Evolutionary conservation across 2,797 vertebrate species (phyloP), one percentile per base, ranked within the genome.

Genomic region (Anguilla anguilla): DNA sequence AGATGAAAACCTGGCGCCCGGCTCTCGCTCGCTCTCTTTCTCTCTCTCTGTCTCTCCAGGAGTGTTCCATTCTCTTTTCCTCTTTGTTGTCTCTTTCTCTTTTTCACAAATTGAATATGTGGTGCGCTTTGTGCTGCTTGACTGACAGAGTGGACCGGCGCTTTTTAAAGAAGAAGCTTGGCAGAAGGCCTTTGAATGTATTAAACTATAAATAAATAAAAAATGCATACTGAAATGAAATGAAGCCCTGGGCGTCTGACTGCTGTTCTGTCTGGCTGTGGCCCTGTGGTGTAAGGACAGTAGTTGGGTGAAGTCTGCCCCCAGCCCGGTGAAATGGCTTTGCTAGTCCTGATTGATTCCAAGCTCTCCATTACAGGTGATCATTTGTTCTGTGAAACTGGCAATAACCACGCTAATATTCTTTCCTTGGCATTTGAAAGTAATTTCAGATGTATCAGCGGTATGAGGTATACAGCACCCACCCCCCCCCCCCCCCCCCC

Each of bases 361-460:
- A 25, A 11, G n/a, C 15, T 84, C 19, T 35, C 83, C 43, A 84
- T 84, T 84, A 57, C 19, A 84, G 83, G 53, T 59, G n/a, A 31
- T 61, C 83, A 57, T 84, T 31, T 84, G 83, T 59, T 25, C 53
- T 84, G 13, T 59, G 83, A 61, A 59, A 84, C 51, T 59, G 22
- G 83, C 57, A 35, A 84, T 84, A 84, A 59, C 83, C n/a, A 6
- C 17, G 1, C 53, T 28, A 82, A 25, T 51, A 82, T 22, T 82
- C 25, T 82, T 74, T 87, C 39, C 82, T 74, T 74, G 49, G 51
- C 72, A 82, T 85, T 88, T 53, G 72, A 85, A 85, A 61, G 22
- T 88, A 85, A 88, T 72, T 85, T 85, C 74, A 49, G 35, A 67
- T 22, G 15, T 59, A 61, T 49, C 55, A 61, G 49, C 43, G 51